phyloP scores from a whole-genome alignment of 2,888 invertebrate species.

The Diadromus collaris region DNA sequence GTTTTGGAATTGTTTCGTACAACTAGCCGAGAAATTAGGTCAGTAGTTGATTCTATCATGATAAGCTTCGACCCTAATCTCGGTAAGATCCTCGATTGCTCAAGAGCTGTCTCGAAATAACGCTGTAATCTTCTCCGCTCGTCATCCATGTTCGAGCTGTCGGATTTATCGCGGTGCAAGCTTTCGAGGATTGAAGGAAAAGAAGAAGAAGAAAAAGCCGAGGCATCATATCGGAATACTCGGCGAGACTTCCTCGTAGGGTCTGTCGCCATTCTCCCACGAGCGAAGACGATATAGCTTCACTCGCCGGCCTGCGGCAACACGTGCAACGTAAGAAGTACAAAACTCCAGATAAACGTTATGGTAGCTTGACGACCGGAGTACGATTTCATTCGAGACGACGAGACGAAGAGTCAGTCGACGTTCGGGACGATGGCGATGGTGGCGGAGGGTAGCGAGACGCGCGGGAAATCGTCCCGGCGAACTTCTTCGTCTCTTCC shows the following conservation, averaged over 20 bases:
- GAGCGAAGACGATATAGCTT: slow-evolving; percentile 13
- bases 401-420: slow-evolving; percentile 31
- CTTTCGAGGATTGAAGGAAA: neutral
- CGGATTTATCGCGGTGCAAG: slow-evolving; percentile 15
- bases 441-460: slow-evolving; percentile 12
- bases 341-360: slow-evolving; percentile 28
- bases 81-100: slow-evolving; percentile 20
- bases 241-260: slow-evolving; percentile 3
- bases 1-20: slow-evolving; percentile 51
- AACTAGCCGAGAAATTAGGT: slow-evolving; percentile 44
- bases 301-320: slow-evolving; percentile 6
- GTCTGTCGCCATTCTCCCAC: neutral
- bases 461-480: slow-evolving; percentile 43
- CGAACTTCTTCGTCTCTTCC: slow-evolving; percentile 55
- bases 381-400: slow-evolving; percentile 58
- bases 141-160: slow-evolving; percentile 21
- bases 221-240: neutral
- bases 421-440: slow-evolving; percentile 1
- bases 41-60: slow-evolving; percentile 39
- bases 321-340: slow-evolving; percentile 50
- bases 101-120: slow-evolving; percentile 38
- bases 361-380: slow-evolving; percentile 16
- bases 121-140: slow-evolving; percentile 8
- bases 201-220: neutral
- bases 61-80: slow-evolving; percentile 47